These are phyloP conservation scores for Metellina segmentata DNA, from an alignment of 2,888 invertebrate species.

Conservation along the genomic window DNA sequence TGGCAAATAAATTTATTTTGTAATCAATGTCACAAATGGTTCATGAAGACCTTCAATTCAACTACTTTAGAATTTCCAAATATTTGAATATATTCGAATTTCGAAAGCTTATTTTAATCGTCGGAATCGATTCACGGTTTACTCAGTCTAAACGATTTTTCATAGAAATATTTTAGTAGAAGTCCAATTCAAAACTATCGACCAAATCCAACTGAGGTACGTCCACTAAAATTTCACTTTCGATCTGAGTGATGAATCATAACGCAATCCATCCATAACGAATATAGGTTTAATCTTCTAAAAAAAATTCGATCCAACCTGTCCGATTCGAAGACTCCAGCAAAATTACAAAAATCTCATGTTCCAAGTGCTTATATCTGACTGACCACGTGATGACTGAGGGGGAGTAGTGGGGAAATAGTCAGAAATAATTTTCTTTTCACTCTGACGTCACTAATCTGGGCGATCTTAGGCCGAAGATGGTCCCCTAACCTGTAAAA, in stretches of 20 bases:
- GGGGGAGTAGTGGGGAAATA: neutral
- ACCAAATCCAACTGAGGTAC: neutral
- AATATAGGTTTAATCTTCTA: too few species aligned
- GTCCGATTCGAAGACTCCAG: slow-evolving; percentile 17
- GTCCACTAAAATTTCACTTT: neutral
- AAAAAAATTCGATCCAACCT: neutral
- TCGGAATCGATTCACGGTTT: too few species aligned
- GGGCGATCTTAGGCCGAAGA: slow-evolving; percentile 23
- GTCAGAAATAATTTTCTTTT: slow-evolving; percentile 16
- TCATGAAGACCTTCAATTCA: too few species aligned
- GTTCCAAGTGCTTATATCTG: slow-evolving; percentile 42
- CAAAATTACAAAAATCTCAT: slow-evolving; percentile 50
- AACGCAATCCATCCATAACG: too few species aligned
- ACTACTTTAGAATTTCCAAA: too few species aligned
- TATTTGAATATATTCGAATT: too few species aligned
- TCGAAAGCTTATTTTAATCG: too few species aligned
- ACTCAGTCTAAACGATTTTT: too few species aligned
- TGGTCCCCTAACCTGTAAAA: slow-evolving; percentile 70
- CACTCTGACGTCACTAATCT: slow-evolving; percentile 45
- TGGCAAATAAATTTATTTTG: too few species aligned
- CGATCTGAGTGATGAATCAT: neutral
- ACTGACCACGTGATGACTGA: slow-evolving; percentile 12
- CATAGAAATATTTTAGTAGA: too few species aligned
- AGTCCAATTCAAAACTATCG: too few species aligned
- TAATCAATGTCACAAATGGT: too few species aligned